Evolutionary conservation across 2,113 vertebrate species (phyloP).

Genomic region (Marmota flaviventris): DNA sequence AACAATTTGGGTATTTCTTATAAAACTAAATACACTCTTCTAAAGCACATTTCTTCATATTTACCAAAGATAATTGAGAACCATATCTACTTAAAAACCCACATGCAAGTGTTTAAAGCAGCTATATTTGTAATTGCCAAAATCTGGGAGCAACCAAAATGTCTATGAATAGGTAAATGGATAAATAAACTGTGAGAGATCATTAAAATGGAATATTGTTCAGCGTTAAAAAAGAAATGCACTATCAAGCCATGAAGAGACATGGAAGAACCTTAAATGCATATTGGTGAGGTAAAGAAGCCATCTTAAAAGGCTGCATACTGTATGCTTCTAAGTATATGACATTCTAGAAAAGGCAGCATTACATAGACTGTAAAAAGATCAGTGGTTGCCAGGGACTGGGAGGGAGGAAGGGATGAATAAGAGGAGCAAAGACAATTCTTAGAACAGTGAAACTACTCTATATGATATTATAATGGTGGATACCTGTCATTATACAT

Average conservation of each 20-base stretch:
- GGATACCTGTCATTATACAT: too few relatives aligned
- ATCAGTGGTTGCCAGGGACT: too few relatives aligned
- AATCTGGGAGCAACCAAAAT: neutral
- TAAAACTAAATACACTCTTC: neutral
- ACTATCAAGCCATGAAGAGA: neutral
- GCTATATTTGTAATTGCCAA: neutral
- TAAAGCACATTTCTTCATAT: neutral
- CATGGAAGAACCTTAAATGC: neutral
- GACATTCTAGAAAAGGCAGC: neutral
- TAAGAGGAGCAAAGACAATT: too few relatives aligned
- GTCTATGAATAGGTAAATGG: neutral
- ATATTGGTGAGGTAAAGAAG: neutral
- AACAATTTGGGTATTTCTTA: neutral
- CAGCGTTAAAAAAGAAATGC: neutral
- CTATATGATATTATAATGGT: too few relatives aligned
- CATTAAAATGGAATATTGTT: neutral
- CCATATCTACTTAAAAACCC: neutral
- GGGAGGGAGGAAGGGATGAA: too few relatives aligned
- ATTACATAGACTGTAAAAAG: too few relatives aligned
- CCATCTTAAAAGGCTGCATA: neutral
- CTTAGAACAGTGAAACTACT: too few relatives aligned
- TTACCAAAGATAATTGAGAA: neutral
- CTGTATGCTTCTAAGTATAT: neutral
- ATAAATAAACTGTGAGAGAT: neutral
- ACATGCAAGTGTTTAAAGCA: neutral